Evolutionary conservation across 2,888 invertebrate species (phyloP).

Genomic region (Meloe dianella): DNA sequence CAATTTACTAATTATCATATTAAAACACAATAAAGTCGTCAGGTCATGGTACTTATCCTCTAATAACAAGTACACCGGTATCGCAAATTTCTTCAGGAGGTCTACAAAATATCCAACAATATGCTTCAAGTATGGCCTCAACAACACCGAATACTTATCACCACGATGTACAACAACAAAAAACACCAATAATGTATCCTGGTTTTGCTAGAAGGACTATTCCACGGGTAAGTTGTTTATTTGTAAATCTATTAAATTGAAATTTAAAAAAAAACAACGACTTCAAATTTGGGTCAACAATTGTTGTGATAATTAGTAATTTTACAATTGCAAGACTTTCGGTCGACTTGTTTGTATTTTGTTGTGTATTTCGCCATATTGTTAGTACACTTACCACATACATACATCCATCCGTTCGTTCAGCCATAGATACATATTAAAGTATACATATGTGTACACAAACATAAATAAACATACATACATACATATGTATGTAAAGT

Average conservation of each 20-base stretch:
- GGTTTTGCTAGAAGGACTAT: slow-evolving; percentile 24
- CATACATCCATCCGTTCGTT: background rate
- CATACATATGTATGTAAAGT: slow-evolving; percentile 7
- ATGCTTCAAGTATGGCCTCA: slow-evolving; percentile 35
- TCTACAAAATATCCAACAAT: slow-evolving; percentile 23
- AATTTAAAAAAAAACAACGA: slow-evolving; percentile 2
- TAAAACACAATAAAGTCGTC: too few relatives aligned
- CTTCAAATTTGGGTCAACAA: background rate
- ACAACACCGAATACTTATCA: background rate
- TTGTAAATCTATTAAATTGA: too few relatives aligned
- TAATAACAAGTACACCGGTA: slow-evolving; percentile 36
- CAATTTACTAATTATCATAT: too few relatives aligned
- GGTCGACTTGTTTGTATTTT: background rate
- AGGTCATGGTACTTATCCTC: slow-evolving; percentile 26
- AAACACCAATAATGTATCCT: slow-evolving; percentile 25
- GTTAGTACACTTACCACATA: background rate
- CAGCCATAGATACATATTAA: background rate
- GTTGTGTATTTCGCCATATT: background rate
- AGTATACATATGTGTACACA: background rate
- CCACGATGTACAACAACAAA: background rate
- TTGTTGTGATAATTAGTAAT: background rate
- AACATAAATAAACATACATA: background rate
- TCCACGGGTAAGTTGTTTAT: slow-evolving; percentile 16
- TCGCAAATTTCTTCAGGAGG: slow-evolving; percentile 11
- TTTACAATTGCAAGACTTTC: background rate